phyloP scores from a whole-genome alignment of 2,797 vertebrate species.

The Arnoldichthys spilopterus region DNA sequence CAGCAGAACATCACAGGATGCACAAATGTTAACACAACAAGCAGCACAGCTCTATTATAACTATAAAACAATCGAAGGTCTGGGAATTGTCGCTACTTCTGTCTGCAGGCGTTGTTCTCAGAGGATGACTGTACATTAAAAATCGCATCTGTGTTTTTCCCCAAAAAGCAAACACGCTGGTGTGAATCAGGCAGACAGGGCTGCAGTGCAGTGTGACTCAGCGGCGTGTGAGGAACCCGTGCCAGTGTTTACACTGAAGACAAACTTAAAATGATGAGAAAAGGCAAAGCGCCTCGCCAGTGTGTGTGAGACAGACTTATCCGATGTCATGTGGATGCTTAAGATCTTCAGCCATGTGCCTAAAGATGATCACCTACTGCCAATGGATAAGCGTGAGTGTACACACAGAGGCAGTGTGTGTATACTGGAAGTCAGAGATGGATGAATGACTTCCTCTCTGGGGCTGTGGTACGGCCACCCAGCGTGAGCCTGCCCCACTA shows the following conservation, averaged over 20 bases:
- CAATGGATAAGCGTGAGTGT: slow-evolving; percentile 34
- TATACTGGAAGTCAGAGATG: slow-evolving; percentile 67
- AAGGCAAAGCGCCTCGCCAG: neutral
- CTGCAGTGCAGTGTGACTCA: neutral
- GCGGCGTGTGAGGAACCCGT: neutral
- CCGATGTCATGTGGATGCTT: neutral
- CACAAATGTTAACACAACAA: no score
- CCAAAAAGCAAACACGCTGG: neutral
- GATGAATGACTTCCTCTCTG: slow-evolving; percentile 67
- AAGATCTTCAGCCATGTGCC: neutral
- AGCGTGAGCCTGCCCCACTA: slow-evolving; percentile 56
- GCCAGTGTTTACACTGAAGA: neutral
- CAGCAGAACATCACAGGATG: no score
- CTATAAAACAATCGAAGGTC: no score
- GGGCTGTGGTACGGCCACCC: slow-evolving; percentile 70
- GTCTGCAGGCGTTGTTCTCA: no score
- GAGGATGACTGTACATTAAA: no score
- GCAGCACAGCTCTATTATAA: no score
- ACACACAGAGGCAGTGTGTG: slow-evolving; percentile 63
- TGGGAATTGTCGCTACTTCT: no score
- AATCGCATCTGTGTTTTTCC: neutral
- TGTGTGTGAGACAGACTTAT: neutral
- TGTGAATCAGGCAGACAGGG: neutral
- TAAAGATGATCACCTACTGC: slow-evolving; percentile 23
- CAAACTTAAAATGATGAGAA: neutral